phyloP scores from a whole-genome alignment of 2,888 invertebrate genomes.

The Synanthedon vespiformis region DNA sequence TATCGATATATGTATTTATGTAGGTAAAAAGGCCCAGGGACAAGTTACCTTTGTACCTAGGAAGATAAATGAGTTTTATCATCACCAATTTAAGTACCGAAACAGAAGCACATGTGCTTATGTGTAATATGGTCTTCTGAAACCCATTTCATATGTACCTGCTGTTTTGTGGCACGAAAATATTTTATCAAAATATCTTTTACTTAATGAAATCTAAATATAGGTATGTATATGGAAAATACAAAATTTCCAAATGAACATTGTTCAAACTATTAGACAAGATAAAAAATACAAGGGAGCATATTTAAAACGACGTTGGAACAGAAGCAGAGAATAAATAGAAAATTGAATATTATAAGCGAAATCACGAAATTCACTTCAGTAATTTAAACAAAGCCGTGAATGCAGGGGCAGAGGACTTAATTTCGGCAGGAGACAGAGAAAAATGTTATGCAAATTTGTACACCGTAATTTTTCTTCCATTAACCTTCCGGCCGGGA shows the following conservation, averaged over 20 bases:
- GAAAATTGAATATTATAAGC: conserved; percentile 33
- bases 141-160: no score
- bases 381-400: conserved; percentile 61
- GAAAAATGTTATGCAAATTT: conserved; percentile 69
- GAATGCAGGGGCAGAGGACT: conserved; percentile 48
- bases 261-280: neutral
- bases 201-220: neutral
- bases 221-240: neutral
- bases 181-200: neutral
- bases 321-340: conserved; percentile 7
- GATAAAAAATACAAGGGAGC: neutral
- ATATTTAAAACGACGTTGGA: neutral
- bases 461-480: conserved; percentile 67
- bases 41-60: no score
- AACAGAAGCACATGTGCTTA: no score
- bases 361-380: conserved; percentile 50
- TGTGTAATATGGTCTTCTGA: no score
- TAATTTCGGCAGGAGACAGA: conserved; percentile 55
- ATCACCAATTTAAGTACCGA: no score
- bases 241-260: neutral
- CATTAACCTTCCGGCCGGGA: conserved; percentile 57
- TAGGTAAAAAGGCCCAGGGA: no score
- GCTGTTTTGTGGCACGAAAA: neutral
- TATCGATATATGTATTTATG: no score
- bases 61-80: no score